phyloP scores from a whole-genome alignment of 2,888 invertebrate genomes.

The Alviniconcha strummeri region DNA sequence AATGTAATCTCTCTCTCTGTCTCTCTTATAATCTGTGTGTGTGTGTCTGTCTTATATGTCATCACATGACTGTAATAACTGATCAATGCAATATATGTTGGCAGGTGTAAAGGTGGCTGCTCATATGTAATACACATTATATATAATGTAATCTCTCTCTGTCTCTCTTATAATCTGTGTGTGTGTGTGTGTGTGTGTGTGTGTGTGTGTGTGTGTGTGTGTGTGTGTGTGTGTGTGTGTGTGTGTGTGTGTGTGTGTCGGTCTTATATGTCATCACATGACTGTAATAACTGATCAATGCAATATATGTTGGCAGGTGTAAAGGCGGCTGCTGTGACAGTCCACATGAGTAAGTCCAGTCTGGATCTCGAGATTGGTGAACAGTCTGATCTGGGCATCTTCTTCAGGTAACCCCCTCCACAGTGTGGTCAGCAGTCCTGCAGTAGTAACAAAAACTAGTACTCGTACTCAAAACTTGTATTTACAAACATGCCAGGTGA shows the following conservation, averaged over 20 bases:
- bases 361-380: constrained; percentile 12
- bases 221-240: no score
- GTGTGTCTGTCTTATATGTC: not conserved
- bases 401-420: constrained; percentile 3
- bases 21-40: not conserved
- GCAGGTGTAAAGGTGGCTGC: not conserved
- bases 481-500: no score
- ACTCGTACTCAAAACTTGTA: no score
- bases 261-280: not conserved
- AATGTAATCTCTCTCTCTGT: not conserved
- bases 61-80: no score
- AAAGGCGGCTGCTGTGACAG: not conserved
- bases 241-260: no score
- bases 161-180: not conserved
- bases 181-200: constrained; percentile 7
- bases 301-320: no score
- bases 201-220: constrained; percentile 1
- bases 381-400: constrained; percentile 2
- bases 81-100: no score
- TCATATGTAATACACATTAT: no score
- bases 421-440: no score
- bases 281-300: no score
- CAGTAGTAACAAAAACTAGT: no score
- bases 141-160: no score
- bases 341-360: not conserved